Evolutionary conservation across 2,888 invertebrate species (phyloP).

Genomic region (Morpho achilles): DNA sequence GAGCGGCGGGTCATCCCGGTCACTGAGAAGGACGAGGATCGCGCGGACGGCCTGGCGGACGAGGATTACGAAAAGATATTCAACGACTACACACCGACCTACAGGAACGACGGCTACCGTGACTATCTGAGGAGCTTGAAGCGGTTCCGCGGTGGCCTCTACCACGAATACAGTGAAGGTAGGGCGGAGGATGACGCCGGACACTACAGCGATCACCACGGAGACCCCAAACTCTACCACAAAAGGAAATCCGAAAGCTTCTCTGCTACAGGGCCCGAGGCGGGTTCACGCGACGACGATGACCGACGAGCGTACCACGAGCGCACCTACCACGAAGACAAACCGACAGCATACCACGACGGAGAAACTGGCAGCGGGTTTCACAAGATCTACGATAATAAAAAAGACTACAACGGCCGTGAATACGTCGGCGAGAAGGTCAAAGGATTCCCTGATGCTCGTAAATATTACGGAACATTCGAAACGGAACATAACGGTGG

Average conservation of each 20-base stretch:
- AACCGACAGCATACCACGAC: constrained; percentile 73
- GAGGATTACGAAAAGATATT: constrained; percentile 58
- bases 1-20: constrained; percentile 58
- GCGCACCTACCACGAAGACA: constrained; percentile 53
- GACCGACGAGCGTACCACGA: constrained; percentile 5
- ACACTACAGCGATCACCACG: constrained; percentile 69
- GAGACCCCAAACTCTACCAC: constrained; percentile 74
- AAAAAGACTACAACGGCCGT: constrained; percentile 85
- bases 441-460: constrained; percentile 75
- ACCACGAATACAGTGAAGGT: constrained; percentile 53
- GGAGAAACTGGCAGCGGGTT: constrained; percentile 78
- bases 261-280: constrained; percentile 12
- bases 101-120: constrained; percentile 45
- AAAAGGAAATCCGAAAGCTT: constrained; percentile 71
- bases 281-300: constrained; percentile 7
- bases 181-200: constrained; percentile 73
- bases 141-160: constrained; percentile 46
- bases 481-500: constrained; percentile 69
- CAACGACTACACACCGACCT: constrained; percentile 47
- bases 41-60: constrained; percentile 50
- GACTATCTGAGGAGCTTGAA: constrained; percentile 56
- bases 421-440: constrained; percentile 80
- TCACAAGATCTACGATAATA: constrained; percentile 79
- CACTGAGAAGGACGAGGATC: constrained; percentile 50
- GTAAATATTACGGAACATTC: constrained; percentile 70